These are phyloP conservation scores for Luperina testacea DNA, from an alignment of 2,888 invertebrate species.

Conservation along the genomic window DNA sequence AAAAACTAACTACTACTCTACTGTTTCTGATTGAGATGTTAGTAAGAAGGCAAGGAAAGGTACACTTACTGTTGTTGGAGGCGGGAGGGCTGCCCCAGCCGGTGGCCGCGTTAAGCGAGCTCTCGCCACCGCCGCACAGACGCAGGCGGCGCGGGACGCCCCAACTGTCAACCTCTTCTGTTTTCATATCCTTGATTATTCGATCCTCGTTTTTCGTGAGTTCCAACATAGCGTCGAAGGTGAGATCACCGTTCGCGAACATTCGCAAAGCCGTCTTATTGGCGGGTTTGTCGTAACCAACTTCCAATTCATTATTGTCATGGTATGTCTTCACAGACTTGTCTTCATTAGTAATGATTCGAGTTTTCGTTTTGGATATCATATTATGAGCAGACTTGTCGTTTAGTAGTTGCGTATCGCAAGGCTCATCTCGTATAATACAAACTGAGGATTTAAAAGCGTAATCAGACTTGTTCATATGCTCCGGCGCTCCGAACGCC, in stretches of 20 bases:
- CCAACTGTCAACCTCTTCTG: constrained; percentile 85
- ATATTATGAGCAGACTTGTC: constrained; percentile 85
- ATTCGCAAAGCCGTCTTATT: constrained; percentile 76
- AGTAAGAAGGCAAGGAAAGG: constrained; percentile 31
- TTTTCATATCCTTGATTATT: constrained; percentile 76
- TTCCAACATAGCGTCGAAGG: constrained; percentile 86
- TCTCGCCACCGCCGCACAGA: constrained; percentile 95
- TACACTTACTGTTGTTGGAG: constrained; percentile 89
- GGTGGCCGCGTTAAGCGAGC: constrained; percentile 93
- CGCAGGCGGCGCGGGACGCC: constrained; percentile 91
- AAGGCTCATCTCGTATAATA: constrained; percentile 89
- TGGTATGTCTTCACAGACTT: constrained; percentile 83
- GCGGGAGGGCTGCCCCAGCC: constrained; percentile 95
- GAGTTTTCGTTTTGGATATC: constrained; percentile 85
- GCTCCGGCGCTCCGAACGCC: constrained; percentile 89
- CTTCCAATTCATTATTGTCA: constrained; percentile 87
- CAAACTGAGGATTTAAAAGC: constrained; percentile 91
- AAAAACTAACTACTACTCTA: constrained; percentile 45
- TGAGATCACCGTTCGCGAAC: constrained; percentile 88
- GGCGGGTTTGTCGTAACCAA: constrained; percentile 74
- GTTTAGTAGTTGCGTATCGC: constrained; percentile 86
- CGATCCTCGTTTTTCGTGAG: constrained; percentile 80
- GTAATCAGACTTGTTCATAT: constrained; percentile 91
- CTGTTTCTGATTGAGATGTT: constrained; percentile 34
- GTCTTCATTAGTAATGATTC: constrained; percentile 83